These are phyloP conservation scores for Charadrius vociferus DNA, from an alignment of 2,113 vertebrate genomes.

Conservation along the genomic window DNA sequence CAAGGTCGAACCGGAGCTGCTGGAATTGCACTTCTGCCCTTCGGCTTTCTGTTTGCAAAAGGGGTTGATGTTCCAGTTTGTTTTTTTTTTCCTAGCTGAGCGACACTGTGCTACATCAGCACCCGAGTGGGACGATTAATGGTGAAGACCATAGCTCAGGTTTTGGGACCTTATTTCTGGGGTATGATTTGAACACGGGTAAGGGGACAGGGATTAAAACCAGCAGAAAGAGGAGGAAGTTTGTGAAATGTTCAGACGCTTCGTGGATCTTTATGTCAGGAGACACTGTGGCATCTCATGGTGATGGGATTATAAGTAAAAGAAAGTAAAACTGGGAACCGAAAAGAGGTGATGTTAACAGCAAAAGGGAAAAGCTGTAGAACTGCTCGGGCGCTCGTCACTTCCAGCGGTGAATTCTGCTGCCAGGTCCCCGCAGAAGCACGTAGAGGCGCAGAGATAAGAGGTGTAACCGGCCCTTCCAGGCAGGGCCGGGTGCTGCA, in stretches of 20 bases:
- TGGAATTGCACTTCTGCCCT: not conserved
- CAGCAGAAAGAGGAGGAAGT: not conserved
- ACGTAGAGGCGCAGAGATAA: accelerated
- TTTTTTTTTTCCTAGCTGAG: not conserved
- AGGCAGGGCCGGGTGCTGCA: too few relatives aligned
- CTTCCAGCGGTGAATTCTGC: not conserved
- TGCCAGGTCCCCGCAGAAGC: not conserved
- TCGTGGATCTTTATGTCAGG: accelerated
- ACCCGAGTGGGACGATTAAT: accelerated
- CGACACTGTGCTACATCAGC: accelerated
- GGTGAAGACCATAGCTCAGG: not conserved
- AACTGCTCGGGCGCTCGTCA: accelerated
- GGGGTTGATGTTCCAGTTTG: not conserved
- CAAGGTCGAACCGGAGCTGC: not conserved
- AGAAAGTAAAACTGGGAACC: not conserved
- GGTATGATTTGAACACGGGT: accelerated
- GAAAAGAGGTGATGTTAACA: not conserved
- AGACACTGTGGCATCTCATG: not conserved
- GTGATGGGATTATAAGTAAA: not conserved
- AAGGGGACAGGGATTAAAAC: not conserved
- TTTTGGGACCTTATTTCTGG: not conserved
- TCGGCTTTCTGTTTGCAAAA: not conserved
- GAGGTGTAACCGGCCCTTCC: not conserved
- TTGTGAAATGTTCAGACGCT: not conserved
- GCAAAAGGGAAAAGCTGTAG: not conserved